phyloP scores from a whole-genome alignment of 1,140 invertebrate species.

The Lasioglossum baleicum region DNA sequence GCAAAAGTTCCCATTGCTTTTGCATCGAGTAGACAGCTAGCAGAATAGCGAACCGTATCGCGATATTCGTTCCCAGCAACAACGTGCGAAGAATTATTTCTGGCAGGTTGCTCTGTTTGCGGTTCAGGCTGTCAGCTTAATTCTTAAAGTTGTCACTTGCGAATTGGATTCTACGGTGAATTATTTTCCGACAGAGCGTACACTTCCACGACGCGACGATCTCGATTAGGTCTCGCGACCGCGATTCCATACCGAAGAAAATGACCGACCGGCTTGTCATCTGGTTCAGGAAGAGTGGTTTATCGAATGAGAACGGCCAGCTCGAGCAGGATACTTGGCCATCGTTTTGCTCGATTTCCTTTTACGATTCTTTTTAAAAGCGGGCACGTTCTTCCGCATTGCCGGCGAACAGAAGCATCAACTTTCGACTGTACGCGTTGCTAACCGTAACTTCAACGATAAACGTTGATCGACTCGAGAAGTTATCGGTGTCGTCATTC shows the following conservation, averaged over 20 bases:
- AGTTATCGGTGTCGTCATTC: no score
- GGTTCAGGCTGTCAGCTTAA: not conserved
- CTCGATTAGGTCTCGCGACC: slow-evolving; percentile 7
- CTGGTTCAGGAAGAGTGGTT: slow-evolving; percentile 46
- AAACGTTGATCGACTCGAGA: not conserved
- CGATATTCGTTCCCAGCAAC: no score
- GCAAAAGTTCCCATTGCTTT: no score
- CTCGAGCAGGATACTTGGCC: slow-evolving; percentile 37
- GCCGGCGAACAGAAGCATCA: slow-evolving; percentile 1
- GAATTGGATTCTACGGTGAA: not conserved
- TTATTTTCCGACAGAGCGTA: not conserved
- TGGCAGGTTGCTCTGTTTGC: no score
- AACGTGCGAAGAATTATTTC: no score
- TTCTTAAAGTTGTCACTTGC: not conserved
- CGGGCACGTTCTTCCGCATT: slow-evolving; percentile 2
- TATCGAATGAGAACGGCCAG: slow-evolving; percentile 19
- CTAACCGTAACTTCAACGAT: not conserved
- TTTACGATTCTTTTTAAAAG: slow-evolving; percentile 18
- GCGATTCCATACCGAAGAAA: slow-evolving; percentile 57
- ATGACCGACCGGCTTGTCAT: slow-evolving; percentile 34
- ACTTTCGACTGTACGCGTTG: not conserved
- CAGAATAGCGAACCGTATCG: no score
- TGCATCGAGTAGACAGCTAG: no score
- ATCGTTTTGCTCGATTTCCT: slow-evolving; percentile 38
- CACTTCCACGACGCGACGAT: not conserved